These are phyloP conservation scores for Bicyclus anynana DNA, from an alignment of 1,140 invertebrate genomes.

Conservation along the genomic window DNA sequence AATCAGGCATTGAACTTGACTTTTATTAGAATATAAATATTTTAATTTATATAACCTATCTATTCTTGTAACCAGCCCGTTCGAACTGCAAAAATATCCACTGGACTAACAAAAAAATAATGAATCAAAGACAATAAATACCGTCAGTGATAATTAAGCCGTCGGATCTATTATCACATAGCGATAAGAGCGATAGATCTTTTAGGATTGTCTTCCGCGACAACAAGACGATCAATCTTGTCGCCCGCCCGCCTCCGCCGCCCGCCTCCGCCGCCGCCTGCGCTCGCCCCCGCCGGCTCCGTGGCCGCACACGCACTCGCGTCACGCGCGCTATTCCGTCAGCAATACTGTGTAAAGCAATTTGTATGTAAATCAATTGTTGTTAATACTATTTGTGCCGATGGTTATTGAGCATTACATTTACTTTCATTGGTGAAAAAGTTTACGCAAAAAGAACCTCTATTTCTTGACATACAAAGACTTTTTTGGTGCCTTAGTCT, in stretches of 20 bases:
- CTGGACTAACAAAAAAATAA: not conserved
- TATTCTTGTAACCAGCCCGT: too few relatives aligned
- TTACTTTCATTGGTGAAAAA: conserved; percentile 46
- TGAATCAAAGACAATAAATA: conserved; percentile 3
- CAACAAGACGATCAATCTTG: conserved; percentile 23
- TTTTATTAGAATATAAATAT: too few relatives aligned
- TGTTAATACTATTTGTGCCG: conserved; percentile 76
- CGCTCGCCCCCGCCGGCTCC: conserved; percentile 14
- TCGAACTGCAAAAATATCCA: too few relatives aligned
- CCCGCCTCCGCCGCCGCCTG: too few relatives aligned
- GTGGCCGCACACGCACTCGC: conserved; percentile 45
- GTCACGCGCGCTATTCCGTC: conserved; percentile 70
- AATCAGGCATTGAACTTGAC: too few relatives aligned
- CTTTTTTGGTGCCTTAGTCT: conserved; percentile 8
- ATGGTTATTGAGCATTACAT: conserved; percentile 73
- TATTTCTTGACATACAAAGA: conserved; percentile 17
- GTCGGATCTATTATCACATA: conserved; percentile 17
- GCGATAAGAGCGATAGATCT: conserved; percentile 21
- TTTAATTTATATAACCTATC: too few relatives aligned
- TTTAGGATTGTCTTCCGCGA: conserved; percentile 13
- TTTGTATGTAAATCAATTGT: conserved; percentile 77
- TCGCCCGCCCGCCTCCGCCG: not conserved
- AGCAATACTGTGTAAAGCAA: conserved; percentile 76
- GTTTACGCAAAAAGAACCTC: conserved; percentile 23
- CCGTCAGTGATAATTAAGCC: conserved; percentile 10